Base-by-base conservation (phyloP, 2,797 vertebrate genomes). In the Nasua narica region DNA sequence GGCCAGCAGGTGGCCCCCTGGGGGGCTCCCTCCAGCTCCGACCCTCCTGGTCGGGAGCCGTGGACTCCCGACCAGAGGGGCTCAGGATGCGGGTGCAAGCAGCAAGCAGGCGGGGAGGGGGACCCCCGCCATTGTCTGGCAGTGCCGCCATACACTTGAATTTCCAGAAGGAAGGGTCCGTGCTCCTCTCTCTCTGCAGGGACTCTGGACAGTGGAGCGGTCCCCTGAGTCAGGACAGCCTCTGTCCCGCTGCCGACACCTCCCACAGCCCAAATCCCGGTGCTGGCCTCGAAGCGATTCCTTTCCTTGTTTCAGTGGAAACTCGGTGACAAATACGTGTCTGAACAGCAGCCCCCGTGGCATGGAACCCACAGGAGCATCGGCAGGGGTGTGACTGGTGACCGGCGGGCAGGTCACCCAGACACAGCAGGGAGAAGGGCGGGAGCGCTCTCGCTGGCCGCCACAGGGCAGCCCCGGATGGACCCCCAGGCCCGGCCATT, bases 61-160 rank as follows among this genome's bases (percentile, higher is more conserved):
- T 9, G 46, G 58, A 60, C 25, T 37, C 65, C 3, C 23, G 48
- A 37, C 50, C 35, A 46, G 74, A 18, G 72, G 27, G 8, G 23
- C 87, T 37, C 13, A 12, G 87, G 65, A 21, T 0, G 1, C 5
- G 58, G 37, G n/a, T 0, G 2, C 5, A 8, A 0, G 69, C 15
- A 56, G 46, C 18, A 0, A 10, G 48, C 13, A 9, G 40, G n/a
- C 27, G 27, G 50, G n/a, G 19, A 7, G 4, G 0, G 62, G 54
- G 37, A 11, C 7, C 11, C 11, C 15, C 21, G 0, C 16, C 2
- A 21, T 37, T 19, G 48, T 25, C 9, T 60, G 76, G 3, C 16
- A 0, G 67, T 0, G 4, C 23, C 5, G 5, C 69, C 9, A 0
- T 1, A 32, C 5, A 7, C 74, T 9, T 0, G 1, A 1, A 1